A percentile compares a stretch with the other conserved stretches of the same genome.
phyloP scores from a whole-genome alignment of 37 sponge, comb jelly and placozoan genomes.

The Beroe forskalii region DNA sequence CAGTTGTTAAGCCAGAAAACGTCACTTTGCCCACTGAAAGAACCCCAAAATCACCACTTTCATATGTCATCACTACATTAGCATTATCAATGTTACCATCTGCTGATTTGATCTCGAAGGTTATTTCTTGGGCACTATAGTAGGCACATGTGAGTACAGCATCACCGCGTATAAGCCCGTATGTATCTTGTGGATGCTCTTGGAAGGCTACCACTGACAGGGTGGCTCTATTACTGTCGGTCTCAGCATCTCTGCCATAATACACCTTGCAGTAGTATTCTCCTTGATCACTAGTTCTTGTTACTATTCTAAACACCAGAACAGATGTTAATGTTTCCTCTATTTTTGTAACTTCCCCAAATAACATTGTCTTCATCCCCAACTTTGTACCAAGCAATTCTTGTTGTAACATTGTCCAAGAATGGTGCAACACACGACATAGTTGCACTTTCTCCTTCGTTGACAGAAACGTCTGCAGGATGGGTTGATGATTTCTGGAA shows the following conservation, averaged over 20 bases:
- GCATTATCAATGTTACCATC: not conserved
- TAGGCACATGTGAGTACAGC: slow-evolving; percentile 21
- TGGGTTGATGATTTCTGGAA: not conserved
- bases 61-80: not conserved
- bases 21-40: not conserved
- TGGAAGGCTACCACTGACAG: not conserved
- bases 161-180: not conserved
- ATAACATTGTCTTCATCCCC: not conserved
- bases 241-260: not conserved
- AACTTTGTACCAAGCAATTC: slow-evolving; percentile 13
- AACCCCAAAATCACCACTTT: not conserved
- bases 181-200: not conserved
- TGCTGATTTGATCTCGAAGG: not conserved
- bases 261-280: not conserved
- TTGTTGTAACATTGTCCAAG: not conserved
- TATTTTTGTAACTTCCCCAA: not conserved
- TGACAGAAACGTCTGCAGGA: not conserved
- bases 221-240: not conserved
- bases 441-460: not conserved
- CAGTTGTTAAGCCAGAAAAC: not conserved
- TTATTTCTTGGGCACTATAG: not conserved
- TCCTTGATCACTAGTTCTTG: not conserved
- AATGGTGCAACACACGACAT: not conserved
- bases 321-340: not conserved
- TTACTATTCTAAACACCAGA: not conserved